Conservation (phyloP, 2,888 invertebrate genomes). For the Seira sanloemensis region DNA sequence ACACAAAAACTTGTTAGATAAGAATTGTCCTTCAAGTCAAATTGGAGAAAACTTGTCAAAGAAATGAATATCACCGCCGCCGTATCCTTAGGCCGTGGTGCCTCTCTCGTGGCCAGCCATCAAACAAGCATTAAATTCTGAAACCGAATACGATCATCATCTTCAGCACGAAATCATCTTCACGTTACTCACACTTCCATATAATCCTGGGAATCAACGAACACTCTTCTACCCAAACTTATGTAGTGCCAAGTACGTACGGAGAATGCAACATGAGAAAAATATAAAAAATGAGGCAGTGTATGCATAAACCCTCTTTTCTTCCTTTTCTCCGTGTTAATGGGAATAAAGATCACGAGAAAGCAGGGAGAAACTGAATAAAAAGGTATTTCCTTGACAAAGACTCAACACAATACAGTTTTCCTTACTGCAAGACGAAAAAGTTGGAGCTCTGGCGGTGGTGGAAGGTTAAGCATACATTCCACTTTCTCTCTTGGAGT, state of each 20-base stretch:
- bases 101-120: slow-evolving; percentile 33
- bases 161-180: neutral
- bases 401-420: neutral
- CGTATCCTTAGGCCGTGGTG: slow-evolving; percentile 19
- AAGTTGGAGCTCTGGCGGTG: no score
- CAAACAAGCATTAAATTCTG: slow-evolving; percentile 46
- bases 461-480: neutral
- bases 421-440: neutral
- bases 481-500: neutral
- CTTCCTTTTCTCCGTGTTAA: neutral
- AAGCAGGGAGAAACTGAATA: neutral
- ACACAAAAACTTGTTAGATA: no score
- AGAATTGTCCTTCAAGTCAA: slow-evolving; percentile 28
- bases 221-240: no score
- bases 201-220: no score
- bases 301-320: neutral
- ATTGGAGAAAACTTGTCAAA: slow-evolving; percentile 38
- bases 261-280: no score
- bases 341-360: neutral
- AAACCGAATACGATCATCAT: neutral
- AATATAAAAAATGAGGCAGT: no score
- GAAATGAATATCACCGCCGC: slow-evolving; percentile 21
- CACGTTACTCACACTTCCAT: no score
- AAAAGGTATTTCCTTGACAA: neutral
- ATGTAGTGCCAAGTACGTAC: no score